Evolutionary conservation across 2,113 vertebrate genomes (phyloP), one percentile per base, ranked within the genome.

Genomic region (Australoheros scitulus): DNA sequence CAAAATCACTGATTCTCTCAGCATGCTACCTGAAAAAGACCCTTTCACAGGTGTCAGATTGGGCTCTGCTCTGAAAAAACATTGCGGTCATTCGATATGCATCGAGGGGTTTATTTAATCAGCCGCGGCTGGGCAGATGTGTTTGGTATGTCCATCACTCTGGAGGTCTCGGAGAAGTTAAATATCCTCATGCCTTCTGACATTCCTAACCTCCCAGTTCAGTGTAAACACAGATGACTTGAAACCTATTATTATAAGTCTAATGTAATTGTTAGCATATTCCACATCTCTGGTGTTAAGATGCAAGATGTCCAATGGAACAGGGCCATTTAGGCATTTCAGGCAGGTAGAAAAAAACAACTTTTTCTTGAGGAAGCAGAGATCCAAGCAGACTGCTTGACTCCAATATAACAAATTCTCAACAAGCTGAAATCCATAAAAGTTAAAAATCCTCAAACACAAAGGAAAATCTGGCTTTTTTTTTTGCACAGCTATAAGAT

Each of bases 241-340:
- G 36, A 77, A 20, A 43, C 26, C 68, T 47, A 56, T 14, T 17
- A 4, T 72, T 76, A 4, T 4, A 81, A 81, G 56, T 75, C 61
- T 58, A 22, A 58, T 26, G 24, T 76, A 77, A 87, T 78, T 84
- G 61, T 58, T 76, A 87, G 80, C 84, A 81, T 24, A 64, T 59
- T 61, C 29, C 75, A 29, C 20, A 70, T 87, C 81, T 65, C 41
- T 22, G 10, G 11, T 59, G 50, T 88, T 83, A 72, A 41, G 74
- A 24, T 70, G 83, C 32, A 6, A 57, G 47, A 50, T 56, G 61
- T 20, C 56, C 59, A 17, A 3, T 50, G 50, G 29, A 29, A 38
- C 13, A 4, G 13, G 88, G 77, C 84, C 70, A 80, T 18, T 29
- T 1, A 76, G 81, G 76, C 22, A 88, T 81, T 81, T 38, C 50